Evolutionary conservation across 2,113 vertebrate species (phyloP).

Genomic region (Enhydra lutris): DNA sequence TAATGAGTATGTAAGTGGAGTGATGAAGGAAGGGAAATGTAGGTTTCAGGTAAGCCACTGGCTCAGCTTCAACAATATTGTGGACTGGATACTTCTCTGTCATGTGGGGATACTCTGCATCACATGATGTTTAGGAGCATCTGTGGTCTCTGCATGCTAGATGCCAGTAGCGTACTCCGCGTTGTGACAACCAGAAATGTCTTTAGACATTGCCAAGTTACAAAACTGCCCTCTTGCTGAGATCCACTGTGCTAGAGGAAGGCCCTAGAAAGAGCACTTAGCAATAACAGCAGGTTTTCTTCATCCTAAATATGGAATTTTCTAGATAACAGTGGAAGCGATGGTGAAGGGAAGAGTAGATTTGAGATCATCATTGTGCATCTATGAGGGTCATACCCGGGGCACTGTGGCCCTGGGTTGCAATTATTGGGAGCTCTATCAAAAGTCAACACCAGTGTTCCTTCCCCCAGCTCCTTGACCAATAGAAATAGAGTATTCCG

Average conservation of each 20-base stretch:
- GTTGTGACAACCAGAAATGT: background rate
- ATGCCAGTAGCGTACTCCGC: background rate
- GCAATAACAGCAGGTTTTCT: background rate
- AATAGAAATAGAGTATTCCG: background rate
- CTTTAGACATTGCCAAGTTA: background rate
- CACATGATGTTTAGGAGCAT: background rate
- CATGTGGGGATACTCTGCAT: background rate
- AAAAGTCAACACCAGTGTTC: background rate
- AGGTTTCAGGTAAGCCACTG: background rate
- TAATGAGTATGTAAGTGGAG: background rate
- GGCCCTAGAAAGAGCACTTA: background rate
- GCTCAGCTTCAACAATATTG: background rate
- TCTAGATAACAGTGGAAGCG: background rate
- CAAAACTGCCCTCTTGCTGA: background rate
- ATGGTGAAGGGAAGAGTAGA: background rate
- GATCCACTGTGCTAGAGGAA: background rate
- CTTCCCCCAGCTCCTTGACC: background rate
- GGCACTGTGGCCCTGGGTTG: fast-evolving
- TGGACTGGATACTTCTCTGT: background rate
- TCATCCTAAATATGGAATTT: background rate
- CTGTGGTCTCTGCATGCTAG: background rate
- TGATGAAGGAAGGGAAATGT: background rate
- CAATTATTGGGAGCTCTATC: background rate
- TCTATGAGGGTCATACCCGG: background rate
- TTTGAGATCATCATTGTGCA: fast-evolving